Evolutionary conservation across 1,140 invertebrate species (phyloP).

Genomic region (Nebria ingens): DNA sequence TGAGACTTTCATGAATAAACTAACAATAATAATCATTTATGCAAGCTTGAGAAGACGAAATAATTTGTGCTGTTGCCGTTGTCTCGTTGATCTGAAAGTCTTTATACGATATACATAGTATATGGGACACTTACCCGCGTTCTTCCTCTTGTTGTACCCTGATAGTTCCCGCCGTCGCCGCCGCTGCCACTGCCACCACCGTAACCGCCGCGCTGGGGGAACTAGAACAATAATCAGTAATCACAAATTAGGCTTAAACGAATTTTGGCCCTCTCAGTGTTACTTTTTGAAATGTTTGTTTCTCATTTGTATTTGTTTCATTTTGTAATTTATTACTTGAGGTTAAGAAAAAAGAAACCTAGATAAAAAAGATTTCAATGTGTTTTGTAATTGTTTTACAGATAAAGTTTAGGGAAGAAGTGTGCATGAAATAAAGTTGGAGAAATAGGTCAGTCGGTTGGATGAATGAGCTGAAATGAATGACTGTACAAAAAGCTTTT

Average conservation of each 20-base stretch:
- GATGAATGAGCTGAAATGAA: neutral
- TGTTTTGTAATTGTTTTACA: neutral
- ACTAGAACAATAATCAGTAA: conserved; percentile 32
- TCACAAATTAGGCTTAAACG: conserved; percentile 14
- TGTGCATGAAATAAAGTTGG: too few species aligned
- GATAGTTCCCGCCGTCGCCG: conserved; percentile 35
- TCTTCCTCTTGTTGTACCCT: conserved; percentile 32
- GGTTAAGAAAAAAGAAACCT: too few species aligned
- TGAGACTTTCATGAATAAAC: conserved; percentile 4
- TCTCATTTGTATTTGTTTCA: neutral
- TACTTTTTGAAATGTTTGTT: neutral
- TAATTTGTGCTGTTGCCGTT: conserved; percentile 2
- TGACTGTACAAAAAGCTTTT: neutral
- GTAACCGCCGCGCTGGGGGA: conserved; percentile 36
- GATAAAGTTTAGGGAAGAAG: too few species aligned
- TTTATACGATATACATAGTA: neutral
- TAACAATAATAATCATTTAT: conserved; percentile 8
- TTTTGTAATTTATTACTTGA: neutral
- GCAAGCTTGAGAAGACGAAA: neutral
- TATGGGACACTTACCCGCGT: conserved; percentile 37
- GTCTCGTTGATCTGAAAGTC: too few species aligned
- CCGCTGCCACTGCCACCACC: conserved; percentile 31
- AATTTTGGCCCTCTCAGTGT: neutral
- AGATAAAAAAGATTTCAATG: neutral
- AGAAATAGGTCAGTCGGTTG: neutral